Base-by-base conservation (phyloP, 2,113 vertebrate genomes). In the Urocolius indicus region DNA sequence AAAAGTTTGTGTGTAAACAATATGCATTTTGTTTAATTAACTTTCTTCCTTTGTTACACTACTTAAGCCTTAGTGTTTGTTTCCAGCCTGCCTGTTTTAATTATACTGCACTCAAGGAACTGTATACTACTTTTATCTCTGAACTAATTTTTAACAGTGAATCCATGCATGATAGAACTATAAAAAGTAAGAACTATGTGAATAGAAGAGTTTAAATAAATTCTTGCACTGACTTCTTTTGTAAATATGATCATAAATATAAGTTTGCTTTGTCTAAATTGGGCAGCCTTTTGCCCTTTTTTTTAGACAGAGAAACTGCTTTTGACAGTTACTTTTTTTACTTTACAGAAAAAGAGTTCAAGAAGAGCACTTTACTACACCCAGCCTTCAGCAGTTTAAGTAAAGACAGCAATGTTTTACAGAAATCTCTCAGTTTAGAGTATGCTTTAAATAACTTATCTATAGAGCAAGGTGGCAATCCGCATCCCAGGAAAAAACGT, bases 401-500 rank as follows among this genome's bases (percentile, higher is more conserved):
- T 82, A 97, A 98, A 95, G 97, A 98, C 78, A 90, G 98, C 87
- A 94, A 89, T 16, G 84, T 96, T 68, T 93, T 98, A 86, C 96
- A 96, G 89, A 96, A 98, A 68, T 87, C 96, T 75, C 75, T 97
- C 45, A 78, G 77, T 84, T 96, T 96, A 55, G 58, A 89, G 14
- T 84, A 97, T 67, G 14, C 79, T 89, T 97, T 93, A 89, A 97
- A 95, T 88, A 96, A 97, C 82, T 38, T 96, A 14, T 96, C 96
- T 48, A 1, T 66, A 87, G 59, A 90, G 22, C 93, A 90, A 51
- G 76, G 83, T 68, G 94, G 52, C 93, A 97, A 46, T 34, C 67
- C 88, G 77, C 98, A 94, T 87, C 98, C 97, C 95, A 98, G 99
- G 87, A 98, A 89, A 92, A 99, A 99, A 93, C 98, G 99, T 23